Evolutionary conservation across 2,888 invertebrate species (phyloP).

Genomic region (Cantharis rufa): DNA sequence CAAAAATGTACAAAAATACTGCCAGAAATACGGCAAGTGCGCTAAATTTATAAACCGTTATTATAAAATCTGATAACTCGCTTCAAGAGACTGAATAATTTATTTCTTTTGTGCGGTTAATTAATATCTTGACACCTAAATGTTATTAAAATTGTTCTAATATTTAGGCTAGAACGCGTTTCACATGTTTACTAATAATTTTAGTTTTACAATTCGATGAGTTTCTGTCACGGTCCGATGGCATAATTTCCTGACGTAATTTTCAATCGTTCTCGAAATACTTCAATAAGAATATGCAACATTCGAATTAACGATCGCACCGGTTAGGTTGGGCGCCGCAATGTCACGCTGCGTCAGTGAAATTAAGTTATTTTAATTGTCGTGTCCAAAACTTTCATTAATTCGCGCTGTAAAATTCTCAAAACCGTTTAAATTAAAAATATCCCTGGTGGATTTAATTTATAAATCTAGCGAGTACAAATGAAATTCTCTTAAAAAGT

Average conservation of each 20-base stretch:
- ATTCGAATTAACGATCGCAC: background rate
- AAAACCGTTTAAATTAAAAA: background rate
- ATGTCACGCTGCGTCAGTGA: background rate
- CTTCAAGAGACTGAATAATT: background rate
- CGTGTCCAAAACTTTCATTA: background rate
- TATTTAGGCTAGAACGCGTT: background rate
- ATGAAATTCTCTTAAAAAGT: constrained; percentile 28
- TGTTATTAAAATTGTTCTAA: background rate
- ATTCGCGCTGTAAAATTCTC: background rate
- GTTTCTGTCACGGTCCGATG: background rate
- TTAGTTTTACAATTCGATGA: background rate
- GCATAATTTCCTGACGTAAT: background rate
- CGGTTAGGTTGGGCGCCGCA: background rate
- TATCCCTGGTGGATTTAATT: background rate
- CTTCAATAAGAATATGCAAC: background rate
- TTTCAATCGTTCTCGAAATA: background rate
- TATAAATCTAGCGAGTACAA: constrained; percentile 22
- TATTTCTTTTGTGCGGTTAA: background rate
- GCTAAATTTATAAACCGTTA: background rate
- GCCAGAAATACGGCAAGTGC: background rate
- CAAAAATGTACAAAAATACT: background rate
- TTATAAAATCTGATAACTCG: background rate
- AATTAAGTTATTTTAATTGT: background rate
- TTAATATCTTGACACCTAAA: background rate
- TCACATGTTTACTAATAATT: background rate